These are phyloP conservation scores for Raja brachyura DNA, from an alignment of 2,113 vertebrate species.

Conservation along the genomic window DNA sequence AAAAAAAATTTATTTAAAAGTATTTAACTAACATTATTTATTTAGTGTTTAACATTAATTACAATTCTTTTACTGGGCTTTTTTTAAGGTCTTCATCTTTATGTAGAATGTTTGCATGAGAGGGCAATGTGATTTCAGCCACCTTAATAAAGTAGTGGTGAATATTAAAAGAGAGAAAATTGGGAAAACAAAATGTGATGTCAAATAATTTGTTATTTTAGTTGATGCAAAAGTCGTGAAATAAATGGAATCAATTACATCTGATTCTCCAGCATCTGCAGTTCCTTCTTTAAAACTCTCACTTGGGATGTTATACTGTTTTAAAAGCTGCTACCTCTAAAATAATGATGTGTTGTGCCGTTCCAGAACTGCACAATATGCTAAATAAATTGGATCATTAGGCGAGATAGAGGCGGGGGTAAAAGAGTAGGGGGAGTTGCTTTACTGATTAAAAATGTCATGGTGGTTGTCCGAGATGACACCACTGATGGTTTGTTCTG, in stretches of 20 bases:
- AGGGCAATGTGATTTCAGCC: neutral
- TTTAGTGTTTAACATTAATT: too few relatives aligned
- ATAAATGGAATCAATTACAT: neutral
- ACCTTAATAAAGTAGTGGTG: neutral
- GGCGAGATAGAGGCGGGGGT: too few relatives aligned
- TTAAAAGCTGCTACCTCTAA: neutral
- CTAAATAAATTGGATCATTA: neutral
- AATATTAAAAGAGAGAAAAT: neutral
- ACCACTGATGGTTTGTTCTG: too few relatives aligned
- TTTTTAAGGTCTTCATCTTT: neutral
- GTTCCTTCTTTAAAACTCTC: too few relatives aligned
- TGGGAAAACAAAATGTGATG: neutral
- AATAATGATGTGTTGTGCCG: neutral
- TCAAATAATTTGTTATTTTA: neutral
- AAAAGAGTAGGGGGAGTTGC: too few relatives aligned
- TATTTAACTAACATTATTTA: too few relatives aligned
- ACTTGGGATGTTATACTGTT: neutral
- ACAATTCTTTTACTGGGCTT: too few relatives aligned
- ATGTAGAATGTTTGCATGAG: neutral
- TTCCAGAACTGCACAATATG: neutral
- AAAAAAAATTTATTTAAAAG: too few relatives aligned
- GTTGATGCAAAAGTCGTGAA: neutral
- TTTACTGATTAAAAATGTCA: too few relatives aligned
- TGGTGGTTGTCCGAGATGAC: too few relatives aligned
- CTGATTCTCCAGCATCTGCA: too few relatives aligned